Evolutionary conservation across 2,113 vertebrate genomes (phyloP).

Genomic region (Xenotilapia flavipinnis): DNA sequence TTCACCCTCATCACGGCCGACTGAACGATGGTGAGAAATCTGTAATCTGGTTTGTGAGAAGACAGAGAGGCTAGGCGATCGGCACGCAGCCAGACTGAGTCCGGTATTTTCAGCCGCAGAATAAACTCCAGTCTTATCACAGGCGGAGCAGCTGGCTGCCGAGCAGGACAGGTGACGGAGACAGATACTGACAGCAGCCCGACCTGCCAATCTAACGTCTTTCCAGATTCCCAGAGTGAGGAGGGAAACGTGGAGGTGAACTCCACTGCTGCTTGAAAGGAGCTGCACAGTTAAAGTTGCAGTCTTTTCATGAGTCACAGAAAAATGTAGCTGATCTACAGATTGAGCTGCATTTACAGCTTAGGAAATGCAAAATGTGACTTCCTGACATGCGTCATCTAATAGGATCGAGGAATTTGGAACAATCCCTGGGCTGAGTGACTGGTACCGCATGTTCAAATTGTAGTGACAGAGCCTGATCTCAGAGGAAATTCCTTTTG

Average conservation of each 20-base stretch:
- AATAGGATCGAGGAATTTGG: neutral
- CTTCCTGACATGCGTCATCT: neutral
- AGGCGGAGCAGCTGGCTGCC: conserved; percentile 54
- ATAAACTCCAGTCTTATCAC: conserved; percentile 58
- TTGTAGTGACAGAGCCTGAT: neutral
- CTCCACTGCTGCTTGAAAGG: neutral
- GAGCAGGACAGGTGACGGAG: conserved; percentile 41
- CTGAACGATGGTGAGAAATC: neutral
- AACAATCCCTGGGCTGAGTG: neutral
- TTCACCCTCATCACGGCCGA: neutral
- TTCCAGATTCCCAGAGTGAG: neutral
- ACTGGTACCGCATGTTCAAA: neutral
- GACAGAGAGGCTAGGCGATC: conserved; percentile 1
- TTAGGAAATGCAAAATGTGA: neutral
- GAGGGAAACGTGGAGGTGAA: neutral
- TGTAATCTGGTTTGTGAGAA: neutral
- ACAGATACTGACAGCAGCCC: conserved; percentile 15
- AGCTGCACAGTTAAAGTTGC: neutral
- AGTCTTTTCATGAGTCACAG: neutral
- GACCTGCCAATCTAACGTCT: conserved; percentile 34
- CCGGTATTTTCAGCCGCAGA: conserved; percentile 9
- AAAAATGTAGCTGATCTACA: neutral
- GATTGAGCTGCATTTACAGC: neutral
- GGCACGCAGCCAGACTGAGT: conserved; percentile 26
- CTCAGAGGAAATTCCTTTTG: neutral